Evolutionary conservation across 2,113 vertebrate species (phyloP), one percentile per base, ranked within the genome.

Genomic region (Myocastor coypus): DNA sequence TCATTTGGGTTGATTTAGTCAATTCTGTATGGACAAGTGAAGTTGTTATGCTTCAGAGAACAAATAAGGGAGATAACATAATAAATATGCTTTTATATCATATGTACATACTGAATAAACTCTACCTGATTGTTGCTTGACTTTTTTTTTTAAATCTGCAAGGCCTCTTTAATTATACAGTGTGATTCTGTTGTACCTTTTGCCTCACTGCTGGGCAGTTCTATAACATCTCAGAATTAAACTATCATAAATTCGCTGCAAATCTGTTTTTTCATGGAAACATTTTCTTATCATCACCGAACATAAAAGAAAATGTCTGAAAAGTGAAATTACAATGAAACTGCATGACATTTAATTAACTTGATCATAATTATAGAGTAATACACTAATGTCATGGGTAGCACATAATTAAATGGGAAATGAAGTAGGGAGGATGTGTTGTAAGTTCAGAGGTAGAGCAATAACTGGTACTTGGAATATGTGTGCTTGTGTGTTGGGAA

Each of bases 361-460:
- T 63, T 42, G 13, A 88, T 86, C 61, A 63, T 85, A 96, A 82
- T 94, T 91, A 95, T 19, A 5, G n/a, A 92, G 61, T 88, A 96
- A 17, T 28, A 93, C 17, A 24, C 57, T 20, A 17, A 69, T 82
- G 13, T 92, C 89, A 77, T 3, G 52, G 57, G 61, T 57, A 96
- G 75, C 75, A 93, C 69, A 92, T 92, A 96, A 96, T 91, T 87
- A 94, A 94, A 89, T 78, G 57, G 50, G 24, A 94, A 94, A 86
- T 57, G 42, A 89, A 83, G 46, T 9, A 30, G 6, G n/a, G 46
- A 95, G 13, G 14, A 89, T 86, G 32, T 81, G 7, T 73, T 93
- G 1, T 69, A 59, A 82, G 28, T 34, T 91, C 75, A 93, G 55
- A 81, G 3, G 55, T 73, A 7, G 73, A 64, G 34, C 2, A 12